Conservation (phyloP, 1,140 invertebrate species). For the Lepidurus arcticus region DNA sequence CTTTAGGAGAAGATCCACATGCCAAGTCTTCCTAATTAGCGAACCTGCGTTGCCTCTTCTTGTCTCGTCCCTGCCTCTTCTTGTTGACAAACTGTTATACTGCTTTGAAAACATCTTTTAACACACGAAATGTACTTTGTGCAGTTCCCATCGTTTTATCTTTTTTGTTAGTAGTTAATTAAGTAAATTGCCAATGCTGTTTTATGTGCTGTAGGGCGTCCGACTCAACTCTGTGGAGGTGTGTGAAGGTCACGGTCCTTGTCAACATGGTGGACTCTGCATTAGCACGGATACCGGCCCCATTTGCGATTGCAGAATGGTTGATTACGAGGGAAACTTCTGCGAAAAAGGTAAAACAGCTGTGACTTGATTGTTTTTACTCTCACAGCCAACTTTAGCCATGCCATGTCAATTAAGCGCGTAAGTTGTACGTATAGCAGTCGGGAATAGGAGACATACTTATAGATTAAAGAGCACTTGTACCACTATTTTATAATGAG, state of each 20-base stretch:
- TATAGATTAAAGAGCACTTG: too few species aligned
- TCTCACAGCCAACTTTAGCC: too few species aligned
- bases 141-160: too few species aligned
- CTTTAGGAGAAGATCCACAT: background rate
- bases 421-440: too few species aligned
- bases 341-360: conserved; percentile 80
- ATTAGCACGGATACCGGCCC: conserved; percentile 88
- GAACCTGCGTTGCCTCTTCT: background rate
- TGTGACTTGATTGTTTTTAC: background rate
- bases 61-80: background rate
- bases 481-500: too few species aligned
- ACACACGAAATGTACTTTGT: too few species aligned
- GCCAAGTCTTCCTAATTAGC: background rate
- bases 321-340: conserved; percentile 83
- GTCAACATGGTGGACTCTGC: conserved; percentile 87
- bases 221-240: conserved; percentile 60
- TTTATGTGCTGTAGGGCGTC: conserved; percentile 53
- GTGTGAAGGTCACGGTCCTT: conserved; percentile 79
- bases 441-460: too few species aligned
- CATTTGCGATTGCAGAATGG: conserved; percentile 83
- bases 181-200: background rate
- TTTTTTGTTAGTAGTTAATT: too few species aligned
- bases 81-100: background rate
- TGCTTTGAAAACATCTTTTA: too few species aligned
- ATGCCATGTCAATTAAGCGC: too few species aligned